Conservation (phyloP, 2,113 vertebrate genomes). For the Tauraco erythrolophus region DNA sequence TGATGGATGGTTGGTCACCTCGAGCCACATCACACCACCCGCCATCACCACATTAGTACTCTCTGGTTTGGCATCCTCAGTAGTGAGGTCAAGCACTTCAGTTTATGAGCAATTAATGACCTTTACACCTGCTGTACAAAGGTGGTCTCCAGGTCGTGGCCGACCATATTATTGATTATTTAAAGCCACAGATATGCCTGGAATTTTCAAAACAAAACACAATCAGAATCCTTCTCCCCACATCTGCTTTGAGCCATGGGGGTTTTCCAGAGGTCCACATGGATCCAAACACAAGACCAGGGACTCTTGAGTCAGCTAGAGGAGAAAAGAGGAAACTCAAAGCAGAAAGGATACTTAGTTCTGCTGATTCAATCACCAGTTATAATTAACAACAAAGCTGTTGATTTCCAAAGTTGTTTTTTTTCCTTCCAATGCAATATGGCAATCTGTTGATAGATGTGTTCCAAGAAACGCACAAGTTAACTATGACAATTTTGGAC, state of each 20-base stretch:
- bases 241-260: neutral
- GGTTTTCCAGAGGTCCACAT: neutral
- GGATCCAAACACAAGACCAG: neutral
- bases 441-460: neutral
- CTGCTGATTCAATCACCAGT: neutral
- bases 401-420: neutral
- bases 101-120: neutral
- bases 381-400: neutral
- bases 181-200: neutral
- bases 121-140: neutral
- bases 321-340: neutral
- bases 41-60: neutral
- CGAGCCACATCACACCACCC: neutral
- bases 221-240: neutral
- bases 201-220: neutral
- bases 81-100: rapidly evolving
- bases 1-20: neutral
- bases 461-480: neutral
- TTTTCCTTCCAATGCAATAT: neutral
- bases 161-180: neutral
- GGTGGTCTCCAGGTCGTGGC: neutral
- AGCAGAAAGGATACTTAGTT: neutral
- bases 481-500: neutral
- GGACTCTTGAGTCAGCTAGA: neutral
- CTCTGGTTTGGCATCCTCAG: neutral